phyloP scores from a whole-genome alignment of 2,113 vertebrate genomes.

The Tupaia tana region DNA sequence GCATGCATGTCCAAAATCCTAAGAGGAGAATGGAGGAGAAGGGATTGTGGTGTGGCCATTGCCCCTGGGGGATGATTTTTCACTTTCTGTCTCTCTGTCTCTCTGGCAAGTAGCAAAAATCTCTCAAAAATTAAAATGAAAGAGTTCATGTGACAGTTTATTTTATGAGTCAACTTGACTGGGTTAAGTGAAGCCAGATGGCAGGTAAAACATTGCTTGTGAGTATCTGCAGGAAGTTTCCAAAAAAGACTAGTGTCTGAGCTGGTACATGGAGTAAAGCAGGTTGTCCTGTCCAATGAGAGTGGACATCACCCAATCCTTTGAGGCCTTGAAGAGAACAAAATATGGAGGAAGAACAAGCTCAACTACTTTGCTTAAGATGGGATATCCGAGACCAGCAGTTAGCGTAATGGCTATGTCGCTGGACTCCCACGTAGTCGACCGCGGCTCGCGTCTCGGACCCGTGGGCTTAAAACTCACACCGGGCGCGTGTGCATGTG shows the following conservation, averaged over 20 bases:
- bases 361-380: neutral
- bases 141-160: neutral
- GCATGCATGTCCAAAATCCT: too few relatives aligned
- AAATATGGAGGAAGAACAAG: neutral
- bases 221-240: neutral
- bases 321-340: neutral
- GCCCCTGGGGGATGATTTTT: too few relatives aligned
- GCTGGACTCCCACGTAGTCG: too few relatives aligned
- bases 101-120: too few relatives aligned
- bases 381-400: too few relatives aligned
- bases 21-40: too few relatives aligned
- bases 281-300: neutral
- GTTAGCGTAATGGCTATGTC: too few relatives aligned
- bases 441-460: too few relatives aligned
- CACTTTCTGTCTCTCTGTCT: too few relatives aligned
- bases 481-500: too few relatives aligned
- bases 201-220: neutral
- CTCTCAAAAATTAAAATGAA: neutral
- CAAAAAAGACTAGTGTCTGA: neutral
- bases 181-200: neutral
- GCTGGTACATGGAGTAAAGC: neutral
- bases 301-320: accelerated
- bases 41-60: too few relatives aligned
- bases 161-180: neutral
- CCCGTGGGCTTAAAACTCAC: too few relatives aligned